A percentile compares a stretch with the other conserved stretches of the same genome.
Conservation (phyloP, 2,113 vertebrate species). For the Chaetura pelagica region DNA sequence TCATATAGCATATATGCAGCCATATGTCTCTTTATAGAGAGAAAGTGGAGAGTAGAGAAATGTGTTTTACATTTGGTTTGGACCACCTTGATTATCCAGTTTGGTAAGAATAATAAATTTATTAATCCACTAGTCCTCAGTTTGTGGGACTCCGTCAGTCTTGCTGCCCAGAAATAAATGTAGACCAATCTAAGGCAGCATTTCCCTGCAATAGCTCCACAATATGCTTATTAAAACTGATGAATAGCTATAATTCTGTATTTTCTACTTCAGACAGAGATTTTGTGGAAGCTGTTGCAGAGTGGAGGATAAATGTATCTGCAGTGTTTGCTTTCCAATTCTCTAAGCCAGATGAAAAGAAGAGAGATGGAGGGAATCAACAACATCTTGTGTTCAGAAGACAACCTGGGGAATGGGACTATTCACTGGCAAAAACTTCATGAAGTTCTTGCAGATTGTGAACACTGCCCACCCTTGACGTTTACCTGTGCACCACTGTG, state of each 20-base stretch:
- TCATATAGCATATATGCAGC: neutral
- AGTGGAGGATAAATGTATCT: fast-evolving
- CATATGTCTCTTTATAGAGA: neutral
- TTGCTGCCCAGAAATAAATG: neutral
- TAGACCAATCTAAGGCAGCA: neutral
- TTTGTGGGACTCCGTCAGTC: neutral
- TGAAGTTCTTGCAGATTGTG: neutral
- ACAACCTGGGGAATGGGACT: neutral
- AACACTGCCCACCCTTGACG: neutral
- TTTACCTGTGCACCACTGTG: neutral
- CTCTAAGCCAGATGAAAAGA: neutral
- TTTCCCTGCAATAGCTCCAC: neutral
- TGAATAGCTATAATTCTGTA: neutral
- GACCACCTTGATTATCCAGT: neutral
- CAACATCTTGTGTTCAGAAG: fast-evolving
- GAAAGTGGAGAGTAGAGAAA: neutral
- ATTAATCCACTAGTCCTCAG: neutral
- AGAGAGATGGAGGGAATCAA: neutral
- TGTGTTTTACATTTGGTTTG: neutral
- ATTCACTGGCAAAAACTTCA: neutral
- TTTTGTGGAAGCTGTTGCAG: neutral
- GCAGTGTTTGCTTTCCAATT: neutral
- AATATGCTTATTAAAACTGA: neutral
- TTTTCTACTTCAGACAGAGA: neutral
- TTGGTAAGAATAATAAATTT: neutral